Evolutionary conservation across 2,888 invertebrate species (phyloP), one percentile per base, ranked within the genome.

Genomic region (Leucozona laternaria): DNA sequence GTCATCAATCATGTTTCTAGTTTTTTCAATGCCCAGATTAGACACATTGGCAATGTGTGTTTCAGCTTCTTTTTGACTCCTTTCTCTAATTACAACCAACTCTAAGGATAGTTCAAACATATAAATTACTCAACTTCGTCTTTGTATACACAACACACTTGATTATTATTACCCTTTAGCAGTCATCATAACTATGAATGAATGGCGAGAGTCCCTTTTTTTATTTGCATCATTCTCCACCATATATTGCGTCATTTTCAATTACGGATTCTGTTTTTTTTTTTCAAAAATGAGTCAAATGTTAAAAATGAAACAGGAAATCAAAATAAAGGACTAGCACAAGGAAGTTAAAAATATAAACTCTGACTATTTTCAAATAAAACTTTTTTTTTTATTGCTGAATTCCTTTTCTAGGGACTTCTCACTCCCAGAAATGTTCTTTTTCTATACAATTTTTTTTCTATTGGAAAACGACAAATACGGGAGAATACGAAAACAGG

Each of bases 261-360:
- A 43, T 62, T 62, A 62, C 15, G 20, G 31, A 11, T 57, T 57
- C n/a, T 7, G 8, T 31, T 31, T 34, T 25, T 58, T 17, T 60
- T 8, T 13, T 40, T 13, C 40, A 40, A 40, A 15, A 11, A 15
- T 5, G 25, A 40, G 64, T 31, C 45, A 28, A 45, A 64, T 48
- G n/a, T 64, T 71, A 75, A 84, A 62, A 79, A 71, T 53, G 57
- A 79, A 84, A 71, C 79, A 75, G 83, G 73, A 83, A 83, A 50
- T 83, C 62, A 75, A 71, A 84, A 75, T 75, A 79, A 71, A 75
- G 60, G 62, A 58, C 70, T 43, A 57, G 11, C 13, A 72, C 62
- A 20, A 57, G 34, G 28, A 78, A 66, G 66, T 66, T n/a, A 43
- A n/a, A 40, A 15, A 43, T 15, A 40, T 40, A 40, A 40, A 43